These are phyloP conservation scores for Gryllus bimaculatus DNA, from an alignment of 1,140 invertebrate species.

Conservation along the genomic window DNA sequence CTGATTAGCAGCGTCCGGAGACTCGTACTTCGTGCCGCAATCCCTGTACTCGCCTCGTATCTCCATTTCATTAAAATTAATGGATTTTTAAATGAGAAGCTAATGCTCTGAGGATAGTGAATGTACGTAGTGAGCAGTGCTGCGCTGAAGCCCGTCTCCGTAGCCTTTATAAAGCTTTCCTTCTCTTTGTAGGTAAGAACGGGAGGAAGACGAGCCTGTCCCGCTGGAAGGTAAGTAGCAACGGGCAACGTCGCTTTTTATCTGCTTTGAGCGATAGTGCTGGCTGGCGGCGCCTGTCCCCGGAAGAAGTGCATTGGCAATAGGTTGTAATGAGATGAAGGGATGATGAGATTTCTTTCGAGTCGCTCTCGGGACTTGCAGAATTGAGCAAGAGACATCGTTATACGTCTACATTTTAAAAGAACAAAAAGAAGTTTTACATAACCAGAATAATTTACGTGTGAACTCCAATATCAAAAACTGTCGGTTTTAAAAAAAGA, in stretches of 20 bases:
- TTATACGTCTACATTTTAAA: too few relatives aligned
- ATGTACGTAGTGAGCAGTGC: not conserved
- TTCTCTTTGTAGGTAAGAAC: constrained; percentile 28
- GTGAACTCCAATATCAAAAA: too few relatives aligned
- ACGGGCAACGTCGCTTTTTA: not conserved
- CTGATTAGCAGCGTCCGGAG: not conserved
- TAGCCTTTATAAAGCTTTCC: not conserved
- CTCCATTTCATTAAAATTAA: not conserved
- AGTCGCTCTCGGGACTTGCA: too few relatives aligned
- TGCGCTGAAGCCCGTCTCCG: constrained; percentile 18
- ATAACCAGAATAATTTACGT: too few relatives aligned
- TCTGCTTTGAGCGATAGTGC: not conserved
- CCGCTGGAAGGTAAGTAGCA: constrained; percentile 41
- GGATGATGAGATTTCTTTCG: too few relatives aligned
- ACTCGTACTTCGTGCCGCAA: not conserved
- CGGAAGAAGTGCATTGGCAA: not conserved
- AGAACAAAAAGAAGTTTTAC: too few relatives aligned
- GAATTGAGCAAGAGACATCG: too few relatives aligned
- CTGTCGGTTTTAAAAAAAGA: too few relatives aligned
- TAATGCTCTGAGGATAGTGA: not conserved
- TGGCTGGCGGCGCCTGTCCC: not conserved
- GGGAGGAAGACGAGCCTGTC: constrained; percentile 41
- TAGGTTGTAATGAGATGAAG: too few relatives aligned
- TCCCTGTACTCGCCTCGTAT: not conserved
- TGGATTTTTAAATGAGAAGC: not conserved